Evolutionary conservation across 2,888 invertebrate genomes (phyloP).

Genomic region (Sesia bembeciformis): DNA sequence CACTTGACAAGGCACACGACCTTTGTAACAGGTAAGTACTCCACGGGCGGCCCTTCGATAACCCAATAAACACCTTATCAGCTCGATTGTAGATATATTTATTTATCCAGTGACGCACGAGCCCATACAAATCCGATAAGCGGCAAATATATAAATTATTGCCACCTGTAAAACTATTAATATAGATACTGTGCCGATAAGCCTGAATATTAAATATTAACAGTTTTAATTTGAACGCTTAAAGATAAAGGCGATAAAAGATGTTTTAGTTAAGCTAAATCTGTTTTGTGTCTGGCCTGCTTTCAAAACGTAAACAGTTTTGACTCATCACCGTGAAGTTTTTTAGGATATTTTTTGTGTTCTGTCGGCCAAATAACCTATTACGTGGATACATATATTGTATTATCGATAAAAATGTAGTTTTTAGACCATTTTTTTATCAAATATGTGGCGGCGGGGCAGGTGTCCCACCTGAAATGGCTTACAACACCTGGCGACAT

Average conservation of each 20-base stretch:
- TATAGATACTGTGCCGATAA: conserved; percentile 10
- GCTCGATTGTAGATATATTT: conserved; percentile 5
- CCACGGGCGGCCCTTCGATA: conserved; percentile 18
- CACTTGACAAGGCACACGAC: too few relatives aligned
- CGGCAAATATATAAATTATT: conserved; percentile 24
- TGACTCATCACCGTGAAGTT: not conserved
- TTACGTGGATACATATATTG: too few relatives aligned
- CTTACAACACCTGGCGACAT: too few relatives aligned
- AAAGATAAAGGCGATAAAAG: not conserved
- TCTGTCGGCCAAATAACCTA: too few relatives aligned
- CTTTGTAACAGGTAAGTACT: too few relatives aligned
- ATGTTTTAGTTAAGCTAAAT: not conserved
- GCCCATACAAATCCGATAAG: conserved; percentile 28
- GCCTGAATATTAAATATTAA: not conserved
- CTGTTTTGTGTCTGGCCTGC: not conserved
- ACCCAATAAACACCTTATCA: conserved; percentile 29
- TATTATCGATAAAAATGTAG: too few relatives aligned
- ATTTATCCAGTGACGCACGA: conserved; percentile 25
- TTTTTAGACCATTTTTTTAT: too few relatives aligned
- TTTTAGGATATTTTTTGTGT: too few relatives aligned
- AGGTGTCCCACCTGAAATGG: too few relatives aligned
- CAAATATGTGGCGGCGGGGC: too few relatives aligned
- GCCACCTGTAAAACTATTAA: conserved; percentile 21
- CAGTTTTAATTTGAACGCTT: not conserved
- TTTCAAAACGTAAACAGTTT: not conserved